Percentiles rank a stretch among this genome's conserved stretches.
phyloP scores from a whole-genome alignment of 2,113 vertebrate genomes.

The Romanogobio albipinnatus region DNA sequence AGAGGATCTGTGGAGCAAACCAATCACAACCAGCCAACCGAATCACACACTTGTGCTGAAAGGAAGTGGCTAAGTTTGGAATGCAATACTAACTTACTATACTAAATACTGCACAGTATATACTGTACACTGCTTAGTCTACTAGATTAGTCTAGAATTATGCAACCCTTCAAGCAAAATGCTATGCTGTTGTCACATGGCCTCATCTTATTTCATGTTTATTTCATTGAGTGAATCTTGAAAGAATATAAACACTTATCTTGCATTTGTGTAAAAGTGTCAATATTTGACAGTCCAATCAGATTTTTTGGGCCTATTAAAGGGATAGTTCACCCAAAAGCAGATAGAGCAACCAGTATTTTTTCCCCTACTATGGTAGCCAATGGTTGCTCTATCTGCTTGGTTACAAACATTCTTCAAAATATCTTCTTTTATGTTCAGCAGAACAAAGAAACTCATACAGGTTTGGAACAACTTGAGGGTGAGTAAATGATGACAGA shows the following conservation, averaged over 20 bases:
- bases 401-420: too few species aligned
- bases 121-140: background rate
- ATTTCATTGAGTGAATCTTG: background rate
- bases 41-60: background rate
- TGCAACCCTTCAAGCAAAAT: background rate
- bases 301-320: background rate
- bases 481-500: too few species aligned
- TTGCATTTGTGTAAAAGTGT: background rate
- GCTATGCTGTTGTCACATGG: background rate
- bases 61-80: background rate
- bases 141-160: background rate
- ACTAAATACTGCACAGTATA: background rate
- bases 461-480: too few species aligned
- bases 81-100: background rate
- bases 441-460: too few species aligned
- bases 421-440: too few species aligned
- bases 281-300: background rate
- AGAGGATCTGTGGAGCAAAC: background rate
- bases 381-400: too few species aligned
- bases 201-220: background rate
- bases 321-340: too few species aligned
- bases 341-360: too few species aligned
- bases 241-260: background rate
- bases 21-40: background rate
- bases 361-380: too few species aligned